Evolutionary conservation across 2,113 vertebrate species (phyloP).

Genomic region (Pycnonotus jocosus): DNA sequence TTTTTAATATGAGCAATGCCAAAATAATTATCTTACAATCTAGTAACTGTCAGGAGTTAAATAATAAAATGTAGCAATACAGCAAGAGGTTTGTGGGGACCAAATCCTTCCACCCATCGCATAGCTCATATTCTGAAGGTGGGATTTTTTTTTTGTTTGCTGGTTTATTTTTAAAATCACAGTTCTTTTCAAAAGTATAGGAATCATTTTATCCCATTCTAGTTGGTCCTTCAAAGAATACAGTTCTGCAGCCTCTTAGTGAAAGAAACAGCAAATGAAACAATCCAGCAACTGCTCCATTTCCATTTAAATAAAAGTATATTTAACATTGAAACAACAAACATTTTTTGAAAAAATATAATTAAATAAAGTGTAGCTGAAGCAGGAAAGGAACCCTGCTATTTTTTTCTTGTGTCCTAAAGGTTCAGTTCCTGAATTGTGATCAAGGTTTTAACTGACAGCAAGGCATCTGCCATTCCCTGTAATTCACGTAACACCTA

Average conservation of each 20-base stretch:
- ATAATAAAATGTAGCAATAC: background rate
- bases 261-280: background rate
- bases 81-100: background rate
- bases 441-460: background rate
- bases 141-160: background rate
- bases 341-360: background rate
- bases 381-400: background rate
- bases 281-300: background rate
- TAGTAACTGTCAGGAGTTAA: background rate
- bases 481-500: background rate
- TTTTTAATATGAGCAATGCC: background rate
- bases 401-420: background rate
- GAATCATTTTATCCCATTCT: background rate
- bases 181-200: background rate
- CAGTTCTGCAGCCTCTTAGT: background rate
- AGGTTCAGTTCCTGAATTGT: background rate
- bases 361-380: background rate
- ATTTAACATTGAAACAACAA: background rate
- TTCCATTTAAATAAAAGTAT: background rate
- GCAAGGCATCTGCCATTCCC: background rate
- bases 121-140: background rate
- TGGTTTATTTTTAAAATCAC: background rate
- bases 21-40: background rate
- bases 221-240: background rate
- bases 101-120: background rate